Evolutionary conservation across 2,113 vertebrate genomes (phyloP), one percentile per base, ranked within the genome.

Genomic region (Columba janthina): DNA sequence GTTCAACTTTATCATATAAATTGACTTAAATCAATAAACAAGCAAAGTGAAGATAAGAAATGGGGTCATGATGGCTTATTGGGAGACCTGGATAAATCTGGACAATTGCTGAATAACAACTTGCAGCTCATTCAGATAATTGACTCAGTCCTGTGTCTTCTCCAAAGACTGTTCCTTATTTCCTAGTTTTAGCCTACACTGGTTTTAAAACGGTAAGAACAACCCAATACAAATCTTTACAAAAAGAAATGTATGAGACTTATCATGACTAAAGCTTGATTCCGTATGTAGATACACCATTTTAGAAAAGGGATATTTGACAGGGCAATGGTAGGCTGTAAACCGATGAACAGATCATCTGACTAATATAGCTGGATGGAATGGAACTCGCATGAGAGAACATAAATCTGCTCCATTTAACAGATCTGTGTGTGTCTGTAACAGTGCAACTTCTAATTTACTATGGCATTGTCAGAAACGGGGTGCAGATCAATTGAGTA

Each of bases 401-500:
- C 51, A 65, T 86, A 91, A 88, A 54, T 96, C 64, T 93, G 95
- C 82, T 96, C 82, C 69, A 91, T 90, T 95, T 95, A 95, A 67
- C 88, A 96, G 60, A 83, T 91, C 42, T 79, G 16, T 51, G 36
- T 72, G n/a, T 54, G 24, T 78, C 40, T 79, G 71, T 85, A 85
- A 56, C 54, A 85, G 67, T 48, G 40, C 32, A 88, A 29, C 38
- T 92, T 85, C 60, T 75, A 72, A 91, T 76, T 95, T 89, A 57
- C 51, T 69, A 14, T 54, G 57, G 32, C 12, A 0, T 40, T 94
- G 84, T 88, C 80, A 89, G 69, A 74, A 90, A 77, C n/a, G 28
- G 48, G 1, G 13, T 83, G 83, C 79, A 65, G 80, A 67, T 58
- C 81, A 74, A 73, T 34, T 21, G 28, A 75, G 29, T 84, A 60